Conservation (phyloP, 2,888 invertebrate genomes). For the Meghimatium bilineatum region DNA sequence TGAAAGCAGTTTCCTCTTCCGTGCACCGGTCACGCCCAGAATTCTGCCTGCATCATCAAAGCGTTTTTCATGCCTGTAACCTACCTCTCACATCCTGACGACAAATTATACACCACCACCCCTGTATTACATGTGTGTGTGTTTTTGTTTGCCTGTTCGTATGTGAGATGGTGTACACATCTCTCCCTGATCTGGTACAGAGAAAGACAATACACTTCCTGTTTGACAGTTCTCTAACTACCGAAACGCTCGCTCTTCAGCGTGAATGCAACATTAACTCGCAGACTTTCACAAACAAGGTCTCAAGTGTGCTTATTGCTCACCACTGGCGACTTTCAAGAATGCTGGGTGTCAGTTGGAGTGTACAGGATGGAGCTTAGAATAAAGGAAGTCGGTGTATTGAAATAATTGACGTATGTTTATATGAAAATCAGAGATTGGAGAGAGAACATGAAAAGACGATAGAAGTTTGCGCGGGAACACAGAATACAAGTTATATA, state of each 20-base stretch:
- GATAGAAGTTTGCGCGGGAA: no score
- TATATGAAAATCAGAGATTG: not conserved
- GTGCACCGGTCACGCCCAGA: not conserved
- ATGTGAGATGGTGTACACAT: not conserved
- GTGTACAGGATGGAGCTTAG: not conserved
- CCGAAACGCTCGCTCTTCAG: not conserved
- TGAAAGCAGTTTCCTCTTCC: not conserved
- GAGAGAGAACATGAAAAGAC: not conserved
- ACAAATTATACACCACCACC: not conserved
- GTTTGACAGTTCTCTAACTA: not conserved
- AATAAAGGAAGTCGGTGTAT: slow-evolving; percentile 1
- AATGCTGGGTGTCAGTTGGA: no score
- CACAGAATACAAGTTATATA: no score
- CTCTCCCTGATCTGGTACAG: not conserved
- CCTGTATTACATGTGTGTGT: not conserved
- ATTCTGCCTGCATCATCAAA: not conserved
- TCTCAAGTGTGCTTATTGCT: not conserved
- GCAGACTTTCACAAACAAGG: not conserved
- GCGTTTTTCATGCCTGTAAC: not conserved
- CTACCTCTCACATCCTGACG: not conserved
- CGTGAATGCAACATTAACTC: not conserved
- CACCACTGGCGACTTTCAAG: not conserved
- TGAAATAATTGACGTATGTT: not conserved
- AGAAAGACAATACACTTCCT: not conserved
- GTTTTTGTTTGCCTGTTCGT: not conserved